Base-by-base conservation (phyloP, 2,797 vertebrate genomes). In the Sebastes paucispinis region DNA sequence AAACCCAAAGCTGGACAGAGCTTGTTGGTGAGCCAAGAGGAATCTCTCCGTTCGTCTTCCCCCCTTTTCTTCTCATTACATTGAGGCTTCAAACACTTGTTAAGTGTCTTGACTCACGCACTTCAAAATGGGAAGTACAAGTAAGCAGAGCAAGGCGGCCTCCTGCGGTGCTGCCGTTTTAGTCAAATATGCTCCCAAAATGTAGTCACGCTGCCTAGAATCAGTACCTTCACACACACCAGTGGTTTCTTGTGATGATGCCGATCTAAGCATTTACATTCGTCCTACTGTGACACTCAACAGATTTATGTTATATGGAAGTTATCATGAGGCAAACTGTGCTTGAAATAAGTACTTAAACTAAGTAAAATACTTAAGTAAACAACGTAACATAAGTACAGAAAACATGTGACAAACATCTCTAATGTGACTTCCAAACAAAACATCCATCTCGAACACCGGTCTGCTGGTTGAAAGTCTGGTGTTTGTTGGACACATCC, bases 81-180 rank as follows among this genome's bases (percentile, higher is more conserved):
- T 10, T 10, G 25, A 79, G 70, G 85, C 79, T 78, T 89, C 76
- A 89, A 79, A 80, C 66, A 77, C 70, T 77, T 77, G 55, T 75
- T 70, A 83, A 87, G 72, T 75, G 82, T 20, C 47, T 77, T 65
- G 74, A 86, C 87, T 88, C 70, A 78, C 8, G 25, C 69, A 60
- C 76, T 84, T 86, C 66, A 88, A 79, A 87, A 80, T 57, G 32
- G 83, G 79, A 88, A 85, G 74, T 74, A 71, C 54, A 12, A 74
- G 73, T 68, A 60, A 80, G 60, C 18, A 73, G 39, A 60, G 57
- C 24, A 13, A 55, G 70, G n/a, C 3, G 2, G 68, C 31, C 69
- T 85, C 87, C 78, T 65, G 73, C 22, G 0, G 73, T 1, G 60
- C 36, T 73, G 71, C 76, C 27, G 25, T 81, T 83, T 82, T 47